Percentiles rank a stretch among this genome's conserved stretches.
Evolutionary conservation across 2,888 invertebrate genomes (phyloP).

Genomic region (Oeneis ivallda): DNA sequence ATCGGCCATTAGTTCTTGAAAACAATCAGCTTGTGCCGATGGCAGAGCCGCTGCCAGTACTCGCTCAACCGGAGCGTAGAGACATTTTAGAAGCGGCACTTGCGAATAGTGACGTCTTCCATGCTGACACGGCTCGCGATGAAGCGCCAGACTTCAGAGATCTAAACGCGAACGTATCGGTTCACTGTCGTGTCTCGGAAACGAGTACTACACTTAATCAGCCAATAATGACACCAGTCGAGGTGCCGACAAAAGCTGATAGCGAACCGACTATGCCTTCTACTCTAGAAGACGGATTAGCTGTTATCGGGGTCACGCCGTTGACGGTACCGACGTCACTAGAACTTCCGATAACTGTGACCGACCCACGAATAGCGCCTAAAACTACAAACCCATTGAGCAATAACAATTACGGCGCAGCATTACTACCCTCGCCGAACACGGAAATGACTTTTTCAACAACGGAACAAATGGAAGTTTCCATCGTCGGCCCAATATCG

Average conservation of each 20-base stretch:
- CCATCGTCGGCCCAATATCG: constrained; percentile 68
- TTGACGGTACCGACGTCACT: constrained; percentile 85
- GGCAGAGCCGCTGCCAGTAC: constrained; percentile 59
- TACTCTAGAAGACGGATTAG: constrained; percentile 79
- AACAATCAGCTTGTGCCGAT: constrained; percentile 76
- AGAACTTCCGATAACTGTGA: constrained; percentile 88
- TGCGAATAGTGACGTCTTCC: constrained; percentile 88
- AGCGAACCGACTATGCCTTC: constrained; percentile 58
- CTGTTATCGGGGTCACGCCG: constrained; percentile 81
- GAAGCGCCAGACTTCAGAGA: constrained; percentile 83
- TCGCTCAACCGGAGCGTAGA: constrained; percentile 76
- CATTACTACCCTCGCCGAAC: constrained; percentile 59
- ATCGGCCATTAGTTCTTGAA: constrained; percentile 83
- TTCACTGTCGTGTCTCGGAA: constrained; percentile 85
- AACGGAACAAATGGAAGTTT: constrained; percentile 59
- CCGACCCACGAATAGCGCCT: constrained; percentile 87
- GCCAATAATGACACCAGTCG: constrained; percentile 91
- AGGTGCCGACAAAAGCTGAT: constrained; percentile 83
- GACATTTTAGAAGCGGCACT: constrained; percentile 89
- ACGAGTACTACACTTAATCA: constrained; percentile 88
- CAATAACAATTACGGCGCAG: constrained; percentile 52
- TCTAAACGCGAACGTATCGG: constrained; percentile 79
- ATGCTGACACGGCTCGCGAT: constrained; percentile 74
- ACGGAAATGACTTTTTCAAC: constrained; percentile 63
- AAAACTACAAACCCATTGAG: constrained; percentile 69